Evolutionary conservation across 2,797 vertebrate species (phyloP), one percentile per base, ranked within the genome.

Genomic region (Cetoscarus ocellatus): DNA sequence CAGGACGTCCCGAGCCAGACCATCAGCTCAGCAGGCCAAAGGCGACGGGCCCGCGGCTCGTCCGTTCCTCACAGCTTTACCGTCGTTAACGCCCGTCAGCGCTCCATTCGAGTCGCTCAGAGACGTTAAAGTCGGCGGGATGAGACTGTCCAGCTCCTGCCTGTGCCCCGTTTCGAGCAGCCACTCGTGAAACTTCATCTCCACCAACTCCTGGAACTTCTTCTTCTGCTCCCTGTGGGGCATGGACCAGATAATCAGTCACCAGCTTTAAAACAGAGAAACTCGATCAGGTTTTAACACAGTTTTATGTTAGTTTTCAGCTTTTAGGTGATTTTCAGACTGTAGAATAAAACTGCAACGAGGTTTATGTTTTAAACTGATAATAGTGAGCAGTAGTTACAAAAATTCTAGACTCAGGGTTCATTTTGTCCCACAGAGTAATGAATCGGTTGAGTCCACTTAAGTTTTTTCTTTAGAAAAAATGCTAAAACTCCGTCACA

Each of bases 171-270:
- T 96, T 56, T 95, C 89, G 63, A 96, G 75, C 47, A 99, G 92
- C 98, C 97, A 99, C 60, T 98, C 95, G 0, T 96, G 96, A 87
- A 99, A 99, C 81, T 96, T 96, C 49, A 94, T 90, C 83, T 98
- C 96, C 73, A 99, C 97, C 75, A 98, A 53, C 9, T 93, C 58
- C 92, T 97, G 96, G 82, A 99, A 96, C 85, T 94, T 94, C 3
- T 84, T 93, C 86, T 94, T 95, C 90, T 99, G 96, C 72, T 97
- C 94, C 88, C 98, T 99, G 70, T 58, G 80, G 45, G 45, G 53
- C 15, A 82, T 0, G 75, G 3, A 56, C 1, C 8, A 59, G 4
- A 44, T 5, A 54, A 53, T 11, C 7, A 2, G 19, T 51, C 10
- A 58, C 1, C 17, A 17, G 6, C 15, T 17, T n/a, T 34, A 38